Percentiles rank a stretch among this genome's conserved stretches.
These are phyloP conservation scores for Hirundichthys speculiger DNA, from an alignment of 2,113 vertebrate genomes.

Conservation along the genomic window DNA sequence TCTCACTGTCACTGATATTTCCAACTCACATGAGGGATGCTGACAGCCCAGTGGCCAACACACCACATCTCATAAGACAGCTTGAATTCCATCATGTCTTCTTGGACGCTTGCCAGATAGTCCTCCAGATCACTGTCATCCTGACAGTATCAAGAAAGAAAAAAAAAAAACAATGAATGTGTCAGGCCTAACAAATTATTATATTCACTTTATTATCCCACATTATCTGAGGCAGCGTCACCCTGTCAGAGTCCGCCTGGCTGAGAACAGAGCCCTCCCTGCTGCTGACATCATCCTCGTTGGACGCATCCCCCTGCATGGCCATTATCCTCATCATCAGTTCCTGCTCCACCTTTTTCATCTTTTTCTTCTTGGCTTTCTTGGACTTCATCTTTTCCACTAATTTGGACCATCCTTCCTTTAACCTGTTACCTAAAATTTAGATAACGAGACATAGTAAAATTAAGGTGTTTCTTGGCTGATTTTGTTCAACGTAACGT, in stretches of 20 bases:
- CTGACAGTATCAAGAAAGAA: slow-evolving; percentile 52
- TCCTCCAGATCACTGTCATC: slow-evolving; percentile 69
- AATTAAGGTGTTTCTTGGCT: background rate
- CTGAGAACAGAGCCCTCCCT: slow-evolving; percentile 51
- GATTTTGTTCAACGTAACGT: background rate
- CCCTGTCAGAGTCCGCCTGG: slow-evolving; percentile 62
- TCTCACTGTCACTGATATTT: slow-evolving; percentile 42
- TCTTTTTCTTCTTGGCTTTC: slow-evolving; percentile 68
- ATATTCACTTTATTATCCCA: background rate
- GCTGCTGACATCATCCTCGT: slow-evolving; percentile 41
- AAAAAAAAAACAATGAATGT: slow-evolving; percentile 21
- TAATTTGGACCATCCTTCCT: slow-evolving; percentile 67
- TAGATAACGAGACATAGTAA: background rate
- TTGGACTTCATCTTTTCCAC: slow-evolving; percentile 70
- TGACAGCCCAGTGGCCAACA: slow-evolving; percentile 75
- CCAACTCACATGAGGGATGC: slow-evolving; percentile 75
- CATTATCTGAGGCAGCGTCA: slow-evolving; percentile 36
- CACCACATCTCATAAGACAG: slow-evolving; percentile 83
- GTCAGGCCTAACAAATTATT: slow-evolving; percentile 21
- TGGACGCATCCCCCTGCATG: slow-evolving; percentile 7
- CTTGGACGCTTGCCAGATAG: slow-evolving; percentile 63
- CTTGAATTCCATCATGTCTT: slow-evolving; percentile 80
- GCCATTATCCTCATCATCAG: slow-evolving; percentile 26
- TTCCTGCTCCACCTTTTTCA: slow-evolving; percentile 57
- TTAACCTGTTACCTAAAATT: slow-evolving; percentile 69